Base-by-base conservation (phyloP, 2,888 invertebrate species). In the Sarcophaga variegata region DNA sequence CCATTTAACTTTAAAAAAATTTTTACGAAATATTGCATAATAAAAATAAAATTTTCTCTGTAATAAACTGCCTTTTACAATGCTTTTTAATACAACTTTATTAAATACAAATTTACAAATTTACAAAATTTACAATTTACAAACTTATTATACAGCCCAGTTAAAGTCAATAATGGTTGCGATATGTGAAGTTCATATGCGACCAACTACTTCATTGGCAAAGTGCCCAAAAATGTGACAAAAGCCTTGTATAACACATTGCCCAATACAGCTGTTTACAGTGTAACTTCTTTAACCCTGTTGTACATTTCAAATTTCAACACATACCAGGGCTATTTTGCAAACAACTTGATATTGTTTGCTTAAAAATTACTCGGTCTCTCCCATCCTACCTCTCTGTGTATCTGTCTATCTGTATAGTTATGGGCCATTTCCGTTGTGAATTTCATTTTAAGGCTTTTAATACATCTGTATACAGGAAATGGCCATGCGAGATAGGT, bases 191-290 rank as follows among this genome's bases (percentile, higher is more conserved):
- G 81, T 84, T 87, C 78, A 87, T 81, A 79, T 67, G 59, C 22
- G 71, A 71, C 81, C 81, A 81, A 84, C 78, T 71, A 76, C 71
- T 81, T 79, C 79, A 79, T 87, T 87, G 87, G 87, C 87, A 87
- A 70, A 84, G 69, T 84, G 69, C 84, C 85, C 67, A 79, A 81
- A 75, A 71, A 20, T 47, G 37, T 22, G 49, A 22, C 60, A 27
- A 54, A 25, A 17, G 8, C 59, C 12, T 67, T 45, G 60, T 27
- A 72, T 59, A 64, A 70, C 54, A 66, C 69, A 70, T 47, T 49
- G 62, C 8, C 25, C 17, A 64, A 64, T 4, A 54, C 54, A 54
- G 54, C 12, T 64, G 67, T 75, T 49, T 75, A 64, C 64, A 22
- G 64, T 54, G 3, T 64, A 64, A 79, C n/a, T 59, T 66, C 62